Conservation (phyloP, 1,140 invertebrate genomes). For the Drosophila cardini region DNA sequence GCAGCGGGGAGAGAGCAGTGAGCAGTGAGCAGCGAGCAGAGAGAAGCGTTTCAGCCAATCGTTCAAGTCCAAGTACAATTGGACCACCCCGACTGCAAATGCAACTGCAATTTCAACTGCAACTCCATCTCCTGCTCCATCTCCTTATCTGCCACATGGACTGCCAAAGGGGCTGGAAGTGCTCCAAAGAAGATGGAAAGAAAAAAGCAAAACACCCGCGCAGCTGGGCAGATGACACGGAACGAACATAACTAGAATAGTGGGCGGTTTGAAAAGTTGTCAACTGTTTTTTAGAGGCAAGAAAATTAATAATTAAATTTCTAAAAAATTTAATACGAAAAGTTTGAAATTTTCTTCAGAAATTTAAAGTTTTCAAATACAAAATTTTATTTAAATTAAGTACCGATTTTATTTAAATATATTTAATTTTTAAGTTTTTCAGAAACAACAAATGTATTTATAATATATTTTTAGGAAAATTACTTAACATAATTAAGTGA, state of each 20-base stretch:
- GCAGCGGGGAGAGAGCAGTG: too few relatives aligned
- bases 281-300: neutral
- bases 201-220: constrained; percentile 22
- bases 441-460: too few relatives aligned
- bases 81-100: constrained; percentile 70
- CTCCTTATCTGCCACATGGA: constrained; percentile 45
- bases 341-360: too few relatives aligned
- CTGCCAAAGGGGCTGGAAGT: constrained; percentile 35
- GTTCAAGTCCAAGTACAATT: constrained; percentile 82
- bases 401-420: too few relatives aligned
- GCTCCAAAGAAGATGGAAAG: constrained; percentile 7
- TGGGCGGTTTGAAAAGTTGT: constrained; percentile 49
- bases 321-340: too few relatives aligned
- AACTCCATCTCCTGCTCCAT: constrained; percentile 52
- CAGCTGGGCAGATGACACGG: constrained; percentile 5
- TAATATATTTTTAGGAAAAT: too few relatives aligned
- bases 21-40: too few relatives aligned
- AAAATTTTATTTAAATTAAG: too few relatives aligned
- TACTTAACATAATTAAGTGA: too few relatives aligned
- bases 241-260: constrained; percentile 37
- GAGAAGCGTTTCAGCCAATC: constrained; percentile 51
- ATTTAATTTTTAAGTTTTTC: too few relatives aligned
- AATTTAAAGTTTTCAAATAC: too few relatives aligned
- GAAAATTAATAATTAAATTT: neutral
- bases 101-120: constrained; percentile 28